Evolutionary conservation across 2,113 vertebrate species (phyloP), one percentile per base, ranked within the genome.

Genomic region (Sciurus niger): DNA sequence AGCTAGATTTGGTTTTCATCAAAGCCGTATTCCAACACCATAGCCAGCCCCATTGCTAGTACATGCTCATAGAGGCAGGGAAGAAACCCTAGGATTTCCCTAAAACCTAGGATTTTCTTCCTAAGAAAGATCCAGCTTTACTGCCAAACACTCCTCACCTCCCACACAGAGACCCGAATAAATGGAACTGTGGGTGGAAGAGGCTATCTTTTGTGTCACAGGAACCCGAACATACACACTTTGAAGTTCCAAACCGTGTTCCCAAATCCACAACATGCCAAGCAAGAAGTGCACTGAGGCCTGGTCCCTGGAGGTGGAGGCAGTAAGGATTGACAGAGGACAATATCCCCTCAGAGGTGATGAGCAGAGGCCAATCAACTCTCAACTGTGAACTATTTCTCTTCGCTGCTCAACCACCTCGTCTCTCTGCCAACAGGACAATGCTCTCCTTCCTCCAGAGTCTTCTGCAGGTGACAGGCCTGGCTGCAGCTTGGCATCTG

Each of bases 31-130:
- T 13, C 2, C 34, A 73, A 34, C 28, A n/a, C 10, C 40, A 16
- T 0, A 60, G 8, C 24, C 43, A 46, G 74, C 24, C 16, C 1
- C 10, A 0, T 6, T 18, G 1, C 13, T 13, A 22, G 37, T 0
- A 14, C 32, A 34, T 28, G 32, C 12, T 2, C 11, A 18, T 17
- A 63, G 11, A 83, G 30, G 6, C 0, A 77, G 24, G 53, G 10
- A 82, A n/a, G 63, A 83, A 74, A 83, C n/a, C 17, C 17, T 13
- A 46, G 30, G 14, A 53, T 40, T 87, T 93, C 28, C 14, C 48
- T 22, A 88, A 55, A 86, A 58, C 72, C 60, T 79, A 67, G 34
- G 10, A 82, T 24, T 4, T 55, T 24, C 78, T 88, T 78, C 73
- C n/a, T 55, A 43, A 78, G 65, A 90, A 79, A 89, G 40, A 65